phyloP scores from a whole-genome alignment of 1,140 invertebrate species.

The Rhopalosiphum padi region DNA sequence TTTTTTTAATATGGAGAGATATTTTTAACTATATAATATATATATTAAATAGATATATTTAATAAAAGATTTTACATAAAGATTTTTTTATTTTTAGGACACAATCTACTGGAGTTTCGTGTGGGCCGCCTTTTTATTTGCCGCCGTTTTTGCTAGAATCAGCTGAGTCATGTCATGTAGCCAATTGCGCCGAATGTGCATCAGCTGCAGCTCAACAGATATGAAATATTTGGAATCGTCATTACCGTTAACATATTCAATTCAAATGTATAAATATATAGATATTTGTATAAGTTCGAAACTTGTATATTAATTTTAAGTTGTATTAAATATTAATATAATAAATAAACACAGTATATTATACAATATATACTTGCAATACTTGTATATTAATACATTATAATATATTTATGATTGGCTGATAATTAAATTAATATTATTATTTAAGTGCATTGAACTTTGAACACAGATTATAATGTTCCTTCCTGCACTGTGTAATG shows the following conservation, averaged over 20 bases:
- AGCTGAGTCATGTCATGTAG: conserved; percentile 45
- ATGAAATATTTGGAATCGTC: conserved; percentile 16
- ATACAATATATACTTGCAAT: neutral
- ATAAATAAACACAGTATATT: neutral
- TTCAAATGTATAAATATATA: neutral
- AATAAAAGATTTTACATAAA: neutral
- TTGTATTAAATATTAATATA: neutral
- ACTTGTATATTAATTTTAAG: conserved; percentile 19
- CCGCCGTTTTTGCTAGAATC: conserved; percentile 47
- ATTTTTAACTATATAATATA: neutral
- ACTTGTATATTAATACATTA: neutral
- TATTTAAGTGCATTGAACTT: neutral
- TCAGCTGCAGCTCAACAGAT: conserved; percentile 51
- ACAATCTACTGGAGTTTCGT: conserved; percentile 51
- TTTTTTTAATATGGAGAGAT: neutral
- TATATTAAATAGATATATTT: neutral
- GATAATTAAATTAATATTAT: neutral
- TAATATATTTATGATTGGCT: neutral
- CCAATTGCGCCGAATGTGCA: conserved; percentile 46
- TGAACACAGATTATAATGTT: neutral
- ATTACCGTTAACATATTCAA: neutral
- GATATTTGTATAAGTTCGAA: neutral
- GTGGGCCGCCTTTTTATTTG: conserved; percentile 52
- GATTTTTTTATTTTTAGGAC: neutral
- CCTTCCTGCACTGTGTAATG: neutral